Base-by-base conservation (phyloP, 2,113 vertebrate genomes). In the Pseudorectes ferrugineus region DNA sequence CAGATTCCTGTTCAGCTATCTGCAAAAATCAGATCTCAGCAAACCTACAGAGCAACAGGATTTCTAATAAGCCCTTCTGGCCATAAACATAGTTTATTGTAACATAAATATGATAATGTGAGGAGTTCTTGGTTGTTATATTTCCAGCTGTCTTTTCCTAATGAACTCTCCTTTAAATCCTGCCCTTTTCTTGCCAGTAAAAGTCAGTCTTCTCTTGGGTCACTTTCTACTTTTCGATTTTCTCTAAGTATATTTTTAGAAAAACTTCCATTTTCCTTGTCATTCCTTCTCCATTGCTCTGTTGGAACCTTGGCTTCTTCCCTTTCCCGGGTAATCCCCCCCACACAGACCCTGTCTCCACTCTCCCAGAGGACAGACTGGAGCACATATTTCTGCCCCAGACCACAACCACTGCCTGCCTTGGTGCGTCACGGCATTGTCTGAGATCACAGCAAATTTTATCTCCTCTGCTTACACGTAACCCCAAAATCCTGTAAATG, bases 11-110 rank as follows among this genome's bases (percentile, higher is more conserved):
- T 43, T 88, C 51, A 88, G 71, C 71, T 89, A 48, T 46, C 74
- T 73, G 55, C 55, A 79, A 76, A 94, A 85, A 73, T 54, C 51
- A 89, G 58, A 66, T 68, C 81, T 89, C 93, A 76, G 89, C 62
- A 88, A 89, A 90, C 42, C 46, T 83, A 76, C 43, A 72, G 54
- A 79, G 77, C 66, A 79, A 63, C 40, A 59, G 62, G 81, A 45
- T 79, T 75, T 65, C 93, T 46, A 87, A 79, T 35, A 85, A 79
- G 51, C 42, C 51, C 55, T 94, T 85, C 59, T 84, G 54, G 62
- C 82, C 62, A 94, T 79, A 96, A 95, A 93, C 62, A 88, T 42
- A 51, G 67, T 93, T 95, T 89, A 91, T 46, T 79, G 74, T 91
- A 87, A 58, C 42, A 82, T 79, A 94, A 88, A 82, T 88, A 93